phyloP scores from a whole-genome alignment of 2,113 vertebrate species.

The Dipodomys stephensi region DNA sequence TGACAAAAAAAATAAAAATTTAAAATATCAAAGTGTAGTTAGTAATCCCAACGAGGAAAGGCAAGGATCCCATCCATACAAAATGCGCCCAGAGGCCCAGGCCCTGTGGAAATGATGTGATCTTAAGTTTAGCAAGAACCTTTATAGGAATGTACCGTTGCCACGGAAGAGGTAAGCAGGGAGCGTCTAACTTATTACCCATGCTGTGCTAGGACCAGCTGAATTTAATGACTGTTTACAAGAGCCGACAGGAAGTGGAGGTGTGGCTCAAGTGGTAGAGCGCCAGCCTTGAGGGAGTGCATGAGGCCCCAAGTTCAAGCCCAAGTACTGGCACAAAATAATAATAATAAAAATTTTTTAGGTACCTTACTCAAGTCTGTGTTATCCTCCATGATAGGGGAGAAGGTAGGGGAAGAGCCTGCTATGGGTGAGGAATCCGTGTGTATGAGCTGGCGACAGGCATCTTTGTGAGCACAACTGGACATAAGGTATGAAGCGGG shows the following conservation, averaged over 20 bases:
- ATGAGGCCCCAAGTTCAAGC: no score
- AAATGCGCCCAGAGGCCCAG: neutral
- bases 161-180: neutral
- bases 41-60: slow-evolving; percentile 4
- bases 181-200: neutral
- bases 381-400: neutral
- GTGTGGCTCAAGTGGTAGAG: no score
- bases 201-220: neutral
- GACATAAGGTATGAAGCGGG: neutral
- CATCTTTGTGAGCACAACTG: neutral
- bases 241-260: neutral
- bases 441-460: neutral
- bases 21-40: neutral
- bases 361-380: neutral
- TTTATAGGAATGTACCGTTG: neutral
- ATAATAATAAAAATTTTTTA: no score
- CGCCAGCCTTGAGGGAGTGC: no score
- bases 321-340: no score
- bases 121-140: neutral
- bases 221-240: no score
- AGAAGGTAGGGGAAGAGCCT: neutral
- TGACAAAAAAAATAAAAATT: no score
- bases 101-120: neutral
- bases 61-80: neutral
- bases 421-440: no score